phyloP scores from a whole-genome alignment of 2,888 invertebrate species.

The Ceriagrion tenellum region DNA sequence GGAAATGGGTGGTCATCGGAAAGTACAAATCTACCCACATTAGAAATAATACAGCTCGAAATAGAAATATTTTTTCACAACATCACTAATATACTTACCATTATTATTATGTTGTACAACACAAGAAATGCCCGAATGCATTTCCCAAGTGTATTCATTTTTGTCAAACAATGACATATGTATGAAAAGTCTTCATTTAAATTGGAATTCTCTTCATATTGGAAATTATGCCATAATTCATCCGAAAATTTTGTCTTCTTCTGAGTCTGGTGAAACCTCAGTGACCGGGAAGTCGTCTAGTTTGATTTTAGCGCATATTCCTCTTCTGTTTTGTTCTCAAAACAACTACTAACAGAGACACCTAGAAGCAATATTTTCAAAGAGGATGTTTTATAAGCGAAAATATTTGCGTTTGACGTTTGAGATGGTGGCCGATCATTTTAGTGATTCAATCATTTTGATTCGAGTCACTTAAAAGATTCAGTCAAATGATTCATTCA shows the following conservation, averaged over 20 bases:
- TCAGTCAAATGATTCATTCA: too few species aligned
- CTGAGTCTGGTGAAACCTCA: neutral
- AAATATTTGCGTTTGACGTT: neutral
- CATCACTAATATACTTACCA: neutral
- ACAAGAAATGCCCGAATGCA: neutral
- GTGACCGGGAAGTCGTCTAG: neutral
- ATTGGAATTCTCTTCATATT: neutral
- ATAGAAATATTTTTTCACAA: too few species aligned
- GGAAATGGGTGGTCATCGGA: too few species aligned
- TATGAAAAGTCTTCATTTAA: too few species aligned
- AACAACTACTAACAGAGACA: neutral
- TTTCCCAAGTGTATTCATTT: neutral
- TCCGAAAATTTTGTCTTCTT: neutral
- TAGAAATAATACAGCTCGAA: too few species aligned
- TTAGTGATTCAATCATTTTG: too few species aligned
- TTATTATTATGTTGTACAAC: neutral
- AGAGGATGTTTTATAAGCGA: neutral
- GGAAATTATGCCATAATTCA: neutral
- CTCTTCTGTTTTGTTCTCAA: neutral
- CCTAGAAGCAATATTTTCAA: neutral
- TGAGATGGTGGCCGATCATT: too few species aligned
- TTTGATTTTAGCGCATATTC: neutral
- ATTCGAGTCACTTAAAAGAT: too few species aligned
- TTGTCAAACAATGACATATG: neutral
- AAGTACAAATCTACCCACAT: too few species aligned